Conservation (phyloP, 2,888 invertebrate species). For the Amaurobius ferox region DNA sequence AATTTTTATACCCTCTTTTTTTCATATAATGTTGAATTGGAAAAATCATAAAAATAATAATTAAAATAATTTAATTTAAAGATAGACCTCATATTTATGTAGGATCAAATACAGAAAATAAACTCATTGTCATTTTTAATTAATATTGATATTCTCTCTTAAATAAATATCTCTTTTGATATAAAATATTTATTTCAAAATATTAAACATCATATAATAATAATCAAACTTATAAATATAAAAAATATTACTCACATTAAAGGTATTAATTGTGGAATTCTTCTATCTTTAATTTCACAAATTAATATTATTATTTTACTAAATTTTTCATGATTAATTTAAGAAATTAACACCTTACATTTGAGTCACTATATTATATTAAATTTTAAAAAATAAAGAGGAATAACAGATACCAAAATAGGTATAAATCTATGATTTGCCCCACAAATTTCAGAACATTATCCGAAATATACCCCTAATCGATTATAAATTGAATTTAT, state of each 20-base stretch:
- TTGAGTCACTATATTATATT: slow-evolving; percentile 83
- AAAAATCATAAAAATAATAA: slow-evolving; percentile 80
- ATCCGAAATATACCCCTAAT: slow-evolving; percentile 83
- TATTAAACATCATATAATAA: slow-evolving; percentile 80
- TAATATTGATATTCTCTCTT: slow-evolving; percentile 77
- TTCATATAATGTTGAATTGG: slow-evolving; percentile 81
- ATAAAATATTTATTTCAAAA: slow-evolving; percentile 76
- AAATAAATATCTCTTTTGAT: slow-evolving; percentile 65
- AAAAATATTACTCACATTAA: slow-evolving; percentile 81
- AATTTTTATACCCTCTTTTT: slow-evolving; percentile 79
- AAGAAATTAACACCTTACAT: slow-evolving; percentile 84
- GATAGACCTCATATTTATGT: slow-evolving; percentile 80
- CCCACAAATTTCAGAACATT: too few relatives aligned
- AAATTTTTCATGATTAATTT: too few relatives aligned
- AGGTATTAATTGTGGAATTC: slow-evolving; percentile 84
- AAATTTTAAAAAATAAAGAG: slow-evolving; percentile 4
- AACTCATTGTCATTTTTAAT: slow-evolving; percentile 84
- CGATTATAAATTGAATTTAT: slow-evolving; percentile 82
- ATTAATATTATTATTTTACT: too few relatives aligned
- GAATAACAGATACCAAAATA: slow-evolving; percentile 80
- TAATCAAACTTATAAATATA: slow-evolving; percentile 77
- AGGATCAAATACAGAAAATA: slow-evolving; percentile 85
- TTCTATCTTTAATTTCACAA: slow-evolving; percentile 84
- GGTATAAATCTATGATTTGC: too few relatives aligned
- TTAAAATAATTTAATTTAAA: slow-evolving; percentile 82